Evolutionary conservation across 2,797 vertebrate species (phyloP), one percentile per base, ranked within the genome.

Genomic region (Parambassis ranga): DNA sequence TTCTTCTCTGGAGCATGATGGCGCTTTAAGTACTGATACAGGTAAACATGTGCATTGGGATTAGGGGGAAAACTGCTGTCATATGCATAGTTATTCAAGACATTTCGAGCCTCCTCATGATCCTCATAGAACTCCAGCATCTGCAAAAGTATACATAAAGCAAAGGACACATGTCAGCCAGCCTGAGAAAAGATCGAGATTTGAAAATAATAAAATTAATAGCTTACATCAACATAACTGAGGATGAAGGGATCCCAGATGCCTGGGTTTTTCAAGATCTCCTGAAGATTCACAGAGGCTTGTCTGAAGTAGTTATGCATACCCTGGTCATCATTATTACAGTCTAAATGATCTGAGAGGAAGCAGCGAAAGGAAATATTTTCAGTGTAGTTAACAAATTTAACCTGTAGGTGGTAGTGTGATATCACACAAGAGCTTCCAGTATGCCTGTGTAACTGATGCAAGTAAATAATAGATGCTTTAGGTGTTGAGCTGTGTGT

Each of bases 211-310:
- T 19, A 46, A 28, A 7, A 28, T 9, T n/a, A n/a, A n/a, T n/a
- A n/a, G 37, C 91, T 93, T 87, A 95, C 96, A 73, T 96, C 92
- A 51, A 96, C 84, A 0, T 95, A 98, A 83, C 92, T 86, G 14
- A 93, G 87, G 57, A 98, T 91, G 55, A 99, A 98, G 10, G 90
- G 81, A 65, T 98, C 97, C 97, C 97, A 99, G 39, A 98, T 75
- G 5, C 97, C 97, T 24, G 97, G 96, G 47, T 70, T 65, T 73
- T 86, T 88, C 57, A 97, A 75, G 63, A 96, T 90, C 5, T 94
- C 91, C 60, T 84, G 81, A 2, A 98, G 81, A 58, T 82, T 91
- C 22, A 91, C 57, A 6, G 92, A 92, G 3, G 95, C 94, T 57
- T 96, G 95, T 75, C 93, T 92, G 85, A 94, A 95, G 67, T 82